A percentile compares a stretch with the other conserved stretches of the same genome.
phyloP scores from a whole-genome alignment of 2,888 invertebrate species.

The Slavum lentiscoides region DNA sequence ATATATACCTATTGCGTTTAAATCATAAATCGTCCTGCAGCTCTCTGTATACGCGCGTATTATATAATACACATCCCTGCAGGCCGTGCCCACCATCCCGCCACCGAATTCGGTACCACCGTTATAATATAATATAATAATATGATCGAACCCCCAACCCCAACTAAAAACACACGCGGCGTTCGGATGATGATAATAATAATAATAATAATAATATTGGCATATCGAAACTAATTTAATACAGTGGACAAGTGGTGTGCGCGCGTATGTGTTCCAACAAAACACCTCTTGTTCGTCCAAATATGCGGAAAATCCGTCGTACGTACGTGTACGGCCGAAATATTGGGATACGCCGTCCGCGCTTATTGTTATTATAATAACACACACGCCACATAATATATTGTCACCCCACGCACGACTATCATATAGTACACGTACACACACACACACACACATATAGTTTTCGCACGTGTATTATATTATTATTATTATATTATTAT shows the following conservation, averaged over 20 bases:
- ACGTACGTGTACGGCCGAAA: conserved; percentile 2
- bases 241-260: conserved; percentile 38
- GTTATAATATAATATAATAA: neutral
- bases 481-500: conserved; percentile 47
- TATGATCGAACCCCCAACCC: neutral
- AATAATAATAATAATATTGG: conserved; percentile 20
- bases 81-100: too few species aligned
- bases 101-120: too few species aligned
- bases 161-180: neutral
- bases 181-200: neutral
- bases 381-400: neutral
- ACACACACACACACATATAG: neutral
- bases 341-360: neutral
- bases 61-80: too few species aligned
- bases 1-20: neutral
- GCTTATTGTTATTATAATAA: neutral
- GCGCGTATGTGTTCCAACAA: neutral
- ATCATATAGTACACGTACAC: too few species aligned
- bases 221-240: conserved; percentile 44
- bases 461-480: conserved; percentile 33
- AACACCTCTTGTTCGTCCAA: conserved; percentile 30
- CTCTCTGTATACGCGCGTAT: neutral
- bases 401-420: neutral
- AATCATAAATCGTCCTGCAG: conserved; percentile 16
- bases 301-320: conserved; percentile 38